Evolutionary conservation across 1,140 invertebrate genomes (phyloP).

Genomic region (Holcopasites calliopsidis): DNA sequence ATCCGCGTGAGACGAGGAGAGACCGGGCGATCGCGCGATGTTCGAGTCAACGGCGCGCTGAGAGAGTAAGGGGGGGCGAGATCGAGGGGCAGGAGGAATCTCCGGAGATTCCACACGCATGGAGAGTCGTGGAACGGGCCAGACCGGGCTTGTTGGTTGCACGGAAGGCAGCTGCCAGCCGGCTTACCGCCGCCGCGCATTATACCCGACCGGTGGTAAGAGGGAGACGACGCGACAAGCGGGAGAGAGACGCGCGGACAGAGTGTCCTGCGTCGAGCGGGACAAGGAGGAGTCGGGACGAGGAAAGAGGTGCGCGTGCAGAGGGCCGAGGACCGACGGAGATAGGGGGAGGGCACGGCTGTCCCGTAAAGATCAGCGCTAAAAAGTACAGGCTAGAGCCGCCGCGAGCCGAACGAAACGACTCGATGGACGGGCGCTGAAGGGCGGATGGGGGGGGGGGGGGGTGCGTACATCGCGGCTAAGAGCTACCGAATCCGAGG

Average conservation of each 20-base stretch:
- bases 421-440: background rate
- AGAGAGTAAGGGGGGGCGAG: conserved; percentile 44
- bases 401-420: conserved; percentile 16
- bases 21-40: conserved; percentile 22
- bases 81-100: conserved; percentile 57
- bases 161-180: conserved; percentile 76
- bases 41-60: conserved; percentile 25
- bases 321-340: conserved; percentile 29
- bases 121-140: conserved; percentile 69
- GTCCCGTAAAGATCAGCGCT: conserved; percentile 67
- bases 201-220: conserved; percentile 61
- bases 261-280: background rate
- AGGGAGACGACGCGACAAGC: background rate
- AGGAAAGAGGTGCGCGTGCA: conserved; percentile 52
- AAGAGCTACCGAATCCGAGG: conserved; percentile 33
- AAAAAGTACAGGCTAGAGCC: conserved; percentile 56
- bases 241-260: background rate
- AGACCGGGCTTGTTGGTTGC: conserved; percentile 72
- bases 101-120: conserved; percentile 76
- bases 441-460: background rate
- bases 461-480: conserved; percentile 4
- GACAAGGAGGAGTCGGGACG: background rate
- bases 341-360: conserved; percentile 24
- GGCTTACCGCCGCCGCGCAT: conserved; percentile 73
- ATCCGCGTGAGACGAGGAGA: conserved; percentile 25